Evolutionary conservation across 2,113 vertebrate species (phyloP).

Genomic region (Chinchilla lanigera): DNA sequence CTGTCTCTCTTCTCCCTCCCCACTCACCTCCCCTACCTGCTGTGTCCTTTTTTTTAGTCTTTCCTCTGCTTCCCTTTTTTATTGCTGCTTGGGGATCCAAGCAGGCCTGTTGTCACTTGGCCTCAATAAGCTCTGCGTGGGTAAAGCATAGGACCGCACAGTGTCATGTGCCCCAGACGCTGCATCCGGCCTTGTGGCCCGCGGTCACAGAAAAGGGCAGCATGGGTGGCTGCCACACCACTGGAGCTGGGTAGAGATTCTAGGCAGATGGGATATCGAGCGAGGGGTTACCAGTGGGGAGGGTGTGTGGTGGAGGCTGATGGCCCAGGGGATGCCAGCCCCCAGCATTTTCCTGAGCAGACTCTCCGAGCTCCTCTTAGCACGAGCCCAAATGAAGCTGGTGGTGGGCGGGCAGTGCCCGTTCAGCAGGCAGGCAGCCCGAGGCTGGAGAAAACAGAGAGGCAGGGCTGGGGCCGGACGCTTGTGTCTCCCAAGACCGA

Average conservation of each 20-base stretch:
- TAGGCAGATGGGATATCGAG: neutral
- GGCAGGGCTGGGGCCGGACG: neutral
- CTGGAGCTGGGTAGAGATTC: neutral
- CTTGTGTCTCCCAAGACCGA: neutral
- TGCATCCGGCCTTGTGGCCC: neutral
- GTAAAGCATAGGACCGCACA: neutral
- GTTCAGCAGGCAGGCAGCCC: neutral
- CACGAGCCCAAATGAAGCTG: neutral
- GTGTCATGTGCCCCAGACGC: neutral
- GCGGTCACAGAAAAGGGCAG: neutral
- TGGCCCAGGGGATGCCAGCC: neutral
- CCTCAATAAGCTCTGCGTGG: neutral
- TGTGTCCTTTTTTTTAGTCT: neutral
- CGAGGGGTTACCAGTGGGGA: neutral
- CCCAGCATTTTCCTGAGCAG: neutral
- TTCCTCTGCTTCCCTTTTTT: neutral
- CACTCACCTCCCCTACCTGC: constrained; percentile 24
- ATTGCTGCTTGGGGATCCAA: neutral
- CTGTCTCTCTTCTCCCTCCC: neutral
- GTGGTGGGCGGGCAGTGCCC: rapidly evolving
- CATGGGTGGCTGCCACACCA: neutral
- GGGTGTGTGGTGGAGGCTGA: neutral
- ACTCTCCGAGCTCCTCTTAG: neutral
- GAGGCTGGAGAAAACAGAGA: neutral
- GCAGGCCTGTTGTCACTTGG: neutral